Evolutionary conservation across 1,140 invertebrate genomes (phyloP).

Genomic region (Drosophila hydei): DNA sequence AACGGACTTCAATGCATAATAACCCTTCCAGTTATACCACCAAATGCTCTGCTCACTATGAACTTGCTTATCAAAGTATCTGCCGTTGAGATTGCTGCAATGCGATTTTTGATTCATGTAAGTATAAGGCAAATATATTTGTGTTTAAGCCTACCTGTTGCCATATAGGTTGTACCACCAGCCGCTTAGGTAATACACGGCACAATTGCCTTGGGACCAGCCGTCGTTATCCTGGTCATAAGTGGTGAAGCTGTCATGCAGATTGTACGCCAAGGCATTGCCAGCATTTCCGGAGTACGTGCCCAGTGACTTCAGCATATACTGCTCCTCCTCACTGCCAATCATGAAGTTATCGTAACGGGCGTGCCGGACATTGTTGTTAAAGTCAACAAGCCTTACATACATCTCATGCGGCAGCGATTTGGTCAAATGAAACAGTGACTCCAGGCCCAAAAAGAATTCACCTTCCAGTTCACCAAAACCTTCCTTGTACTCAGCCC

Average conservation of each 20-base stretch:
- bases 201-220: constrained; percentile 87
- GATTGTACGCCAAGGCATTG: constrained; percentile 88
- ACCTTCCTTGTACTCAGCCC: constrained; percentile 15
- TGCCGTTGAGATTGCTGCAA: constrained; percentile 51
- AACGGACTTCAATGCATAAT: neutral
- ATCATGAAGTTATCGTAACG: constrained; percentile 88
- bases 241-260: constrained; percentile 88
- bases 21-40: constrained; percentile 31
- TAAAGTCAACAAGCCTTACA: constrained; percentile 87
- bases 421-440: constrained; percentile 21
- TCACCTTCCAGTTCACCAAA: constrained; percentile 24
- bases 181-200: constrained; percentile 86
- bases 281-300: constrained; percentile 87
- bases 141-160: constrained; percentile 26
- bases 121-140: no score
- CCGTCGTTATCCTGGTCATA: constrained; percentile 88
- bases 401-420: constrained; percentile 50
- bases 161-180: constrained; percentile 86
- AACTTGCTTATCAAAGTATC: neutral
- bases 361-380: constrained; percentile 85
- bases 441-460: constrained; percentile 34
- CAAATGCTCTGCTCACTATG: neutral
- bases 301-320: constrained; percentile 86
- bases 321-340: constrained; percentile 87
- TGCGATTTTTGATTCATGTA: no score